Conservation (phyloP, 1,140 invertebrate genomes). For the Ceratitis capitata region DNA sequence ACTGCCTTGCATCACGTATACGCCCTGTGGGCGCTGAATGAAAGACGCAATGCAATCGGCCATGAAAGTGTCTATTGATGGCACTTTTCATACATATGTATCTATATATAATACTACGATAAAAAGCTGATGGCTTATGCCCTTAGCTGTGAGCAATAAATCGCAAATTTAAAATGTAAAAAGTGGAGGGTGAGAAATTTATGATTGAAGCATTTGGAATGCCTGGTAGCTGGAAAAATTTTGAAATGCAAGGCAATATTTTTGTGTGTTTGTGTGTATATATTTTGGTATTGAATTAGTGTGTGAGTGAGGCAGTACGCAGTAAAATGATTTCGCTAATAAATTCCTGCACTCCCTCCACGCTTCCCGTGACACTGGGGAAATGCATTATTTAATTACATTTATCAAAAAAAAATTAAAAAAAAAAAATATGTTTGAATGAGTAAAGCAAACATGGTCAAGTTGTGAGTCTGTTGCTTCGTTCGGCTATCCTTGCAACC, state of each 20-base stretch:
- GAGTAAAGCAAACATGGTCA: no score
- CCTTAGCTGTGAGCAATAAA: neutral
- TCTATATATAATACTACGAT: neutral
- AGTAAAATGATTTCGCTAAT: neutral
- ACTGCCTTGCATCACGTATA: neutral
- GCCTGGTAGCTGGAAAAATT: neutral
- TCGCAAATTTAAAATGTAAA: neutral
- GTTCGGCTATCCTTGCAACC: neutral
- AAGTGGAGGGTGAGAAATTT: neutral
- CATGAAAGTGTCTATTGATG: neutral
- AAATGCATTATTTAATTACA: neutral
- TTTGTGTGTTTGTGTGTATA: no score
- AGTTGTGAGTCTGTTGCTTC: neutral
- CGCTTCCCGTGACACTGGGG: neutral
- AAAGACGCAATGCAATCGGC: neutral
- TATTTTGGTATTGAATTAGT: no score
- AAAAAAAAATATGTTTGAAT: neutral
- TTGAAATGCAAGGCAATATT: neutral
- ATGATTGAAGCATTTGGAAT: neutral
- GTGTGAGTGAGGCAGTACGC: no score
- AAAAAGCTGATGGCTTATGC: neutral
- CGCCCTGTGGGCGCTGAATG: neutral
- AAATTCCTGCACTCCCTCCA: neutral
- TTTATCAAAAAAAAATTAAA: neutral
- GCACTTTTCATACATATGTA: neutral